phyloP scores from a whole-genome alignment of 2,888 invertebrate genomes.

The Teinopalpus imperialis region DNA sequence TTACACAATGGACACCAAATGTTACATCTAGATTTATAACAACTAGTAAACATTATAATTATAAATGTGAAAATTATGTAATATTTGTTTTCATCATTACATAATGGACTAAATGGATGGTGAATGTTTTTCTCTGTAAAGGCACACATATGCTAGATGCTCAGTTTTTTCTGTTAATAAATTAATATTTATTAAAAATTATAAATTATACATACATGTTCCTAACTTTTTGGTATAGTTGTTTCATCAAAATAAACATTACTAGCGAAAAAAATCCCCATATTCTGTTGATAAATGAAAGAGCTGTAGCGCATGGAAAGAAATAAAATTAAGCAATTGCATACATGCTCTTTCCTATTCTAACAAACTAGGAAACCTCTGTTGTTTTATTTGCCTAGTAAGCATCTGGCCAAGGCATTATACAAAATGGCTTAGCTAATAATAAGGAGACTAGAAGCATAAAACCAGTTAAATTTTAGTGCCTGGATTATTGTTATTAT shows the following conservation, averaged over 20 bases:
- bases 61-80: conserved; percentile 41
- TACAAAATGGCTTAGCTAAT: conserved; percentile 31
- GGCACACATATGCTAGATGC: conserved; percentile 57
- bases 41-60: conserved; percentile 32
- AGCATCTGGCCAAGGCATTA: background rate
- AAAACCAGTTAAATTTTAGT: conserved; percentile 33
- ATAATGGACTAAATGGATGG: conserved; percentile 62
- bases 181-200: conserved; percentile 27
- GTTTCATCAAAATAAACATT: conserved; percentile 12
- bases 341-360: conserved; percentile 3
- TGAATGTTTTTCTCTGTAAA: conserved; percentile 57
- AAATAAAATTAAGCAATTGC: background rate
- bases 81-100: conserved; percentile 32
- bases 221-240: conserved; percentile 28
- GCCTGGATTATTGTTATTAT: conserved; percentile 28
- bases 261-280: background rate
- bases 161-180: conserved; percentile 22
- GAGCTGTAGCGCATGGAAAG: background rate
- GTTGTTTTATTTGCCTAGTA: background rate
- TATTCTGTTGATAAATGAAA: conserved; percentile 4
- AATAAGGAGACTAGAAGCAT: conserved; percentile 40
- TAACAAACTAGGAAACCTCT: conserved; percentile 1
- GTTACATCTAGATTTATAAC: conserved; percentile 24
- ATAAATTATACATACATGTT: conserved; percentile 23
- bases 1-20: conserved; percentile 29